These are phyloP conservation scores for Drosophila histrio DNA, from an alignment of 2,888 invertebrate species.

Conservation along the genomic window DNA sequence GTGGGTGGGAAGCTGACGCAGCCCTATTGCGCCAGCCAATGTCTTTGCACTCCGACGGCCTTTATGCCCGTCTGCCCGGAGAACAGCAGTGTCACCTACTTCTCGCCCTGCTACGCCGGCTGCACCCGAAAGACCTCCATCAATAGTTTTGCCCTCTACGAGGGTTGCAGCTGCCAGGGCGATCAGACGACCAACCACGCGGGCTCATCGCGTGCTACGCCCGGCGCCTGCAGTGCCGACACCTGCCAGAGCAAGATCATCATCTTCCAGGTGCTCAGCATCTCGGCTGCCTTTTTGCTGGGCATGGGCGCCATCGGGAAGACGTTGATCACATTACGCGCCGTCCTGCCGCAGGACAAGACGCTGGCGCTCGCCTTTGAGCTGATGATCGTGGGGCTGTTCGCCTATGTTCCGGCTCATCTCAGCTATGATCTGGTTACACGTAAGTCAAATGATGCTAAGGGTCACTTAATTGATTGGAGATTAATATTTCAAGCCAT, in stretches of 20 bases:
- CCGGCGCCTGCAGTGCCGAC: constrained; percentile 86
- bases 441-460: constrained; percentile 83
- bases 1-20: constrained; percentile 83
- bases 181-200: constrained; percentile 62
- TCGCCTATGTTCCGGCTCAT: constrained; percentile 87
- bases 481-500: too few relatives aligned
- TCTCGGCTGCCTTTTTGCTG: constrained; percentile 83
- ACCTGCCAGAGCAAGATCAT: constrained; percentile 85
- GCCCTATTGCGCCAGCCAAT: constrained; percentile 86
- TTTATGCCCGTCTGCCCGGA: constrained; percentile 88
- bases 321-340: constrained; percentile 85
- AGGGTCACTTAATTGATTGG: too few relatives aligned
- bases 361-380: constrained; percentile 86
- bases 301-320: constrained; percentile 83
- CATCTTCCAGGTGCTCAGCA: constrained; percentile 84
- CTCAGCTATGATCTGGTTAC: constrained; percentile 87
- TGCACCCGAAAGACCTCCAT: constrained; percentile 85
- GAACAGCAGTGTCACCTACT: constrained; percentile 86
- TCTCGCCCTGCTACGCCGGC: constrained; percentile 90
- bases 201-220: constrained; percentile 82
- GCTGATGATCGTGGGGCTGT: constrained; percentile 85
- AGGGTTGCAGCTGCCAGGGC: constrained; percentile 85
- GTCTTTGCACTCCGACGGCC: constrained; percentile 84
- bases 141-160: constrained; percentile 85
- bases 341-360: constrained; percentile 87